Conservation (phyloP, 2,888 invertebrate species). For the Nemoura dubitans region DNA sequence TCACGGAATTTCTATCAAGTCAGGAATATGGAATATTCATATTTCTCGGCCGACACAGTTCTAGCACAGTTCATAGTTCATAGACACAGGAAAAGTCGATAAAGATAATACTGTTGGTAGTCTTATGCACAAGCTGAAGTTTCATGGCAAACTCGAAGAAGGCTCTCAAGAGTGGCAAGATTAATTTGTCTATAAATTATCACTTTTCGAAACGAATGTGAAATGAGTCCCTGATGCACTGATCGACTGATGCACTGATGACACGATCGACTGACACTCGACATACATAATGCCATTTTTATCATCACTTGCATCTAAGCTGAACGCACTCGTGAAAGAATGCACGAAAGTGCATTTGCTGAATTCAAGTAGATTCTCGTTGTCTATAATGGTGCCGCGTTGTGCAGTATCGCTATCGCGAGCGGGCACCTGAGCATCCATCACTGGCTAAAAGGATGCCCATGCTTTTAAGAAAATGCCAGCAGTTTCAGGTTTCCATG, state of each 20-base stretch:
- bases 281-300: neutral
- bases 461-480: constrained; percentile 4
- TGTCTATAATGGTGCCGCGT: neutral
- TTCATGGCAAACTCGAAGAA: neutral
- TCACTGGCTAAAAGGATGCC: neutral
- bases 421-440: neutral
- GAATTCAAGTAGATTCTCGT: constrained; percentile 12
- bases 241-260: neutral
- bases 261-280: neutral
- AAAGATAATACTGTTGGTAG: neutral
- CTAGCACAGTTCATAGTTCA: neutral
- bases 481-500: neutral
- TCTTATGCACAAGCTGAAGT: neutral
- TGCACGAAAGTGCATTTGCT: neutral
- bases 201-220: neutral
- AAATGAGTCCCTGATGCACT: neutral
- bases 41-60: neutral
- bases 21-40: constrained; percentile 35
- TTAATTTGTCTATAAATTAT: neutral
- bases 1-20: constrained; percentile 26
- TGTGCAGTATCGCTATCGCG: neutral
- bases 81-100: constrained; percentile 7
- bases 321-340: neutral
- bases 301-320: neutral
- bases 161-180: neutral